Base-by-base conservation (phyloP, 2,797 vertebrate genomes). In the Thaleichthys pacificus region DNA sequence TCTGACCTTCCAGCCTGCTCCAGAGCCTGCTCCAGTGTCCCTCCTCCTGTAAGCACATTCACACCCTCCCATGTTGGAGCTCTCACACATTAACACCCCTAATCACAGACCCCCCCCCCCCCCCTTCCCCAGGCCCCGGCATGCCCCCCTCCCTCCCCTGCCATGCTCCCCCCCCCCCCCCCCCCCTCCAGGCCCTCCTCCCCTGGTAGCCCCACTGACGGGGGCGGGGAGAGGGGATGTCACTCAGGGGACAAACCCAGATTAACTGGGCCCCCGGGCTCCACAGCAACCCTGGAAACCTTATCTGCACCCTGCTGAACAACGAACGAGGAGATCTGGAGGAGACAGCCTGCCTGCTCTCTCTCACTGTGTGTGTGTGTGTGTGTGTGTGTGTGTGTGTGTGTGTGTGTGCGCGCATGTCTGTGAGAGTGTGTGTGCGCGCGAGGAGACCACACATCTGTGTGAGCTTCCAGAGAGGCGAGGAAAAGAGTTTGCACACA, bases 251-350 rank as follows among this genome's bases (percentile, higher is more conserved):
- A 81, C 77, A 82, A 80, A 81, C 0, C 60, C 72, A 85, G 85
- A 88, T 88, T 80, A 90, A 86, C 72, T 78, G 72, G 66, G 84
- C 49, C 35, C 71, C 66, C 42, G 63, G 68, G 68, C 68, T 80
- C 72, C 74, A 32, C 28, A 85, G 77, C 71, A 80, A 79, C 84
- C 77, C 78, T 85, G 75, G 72, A 84, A 80, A 72, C 69, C 60
- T 78, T 56, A 72, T 74, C 56, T 47, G 72, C 67, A 71, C 69
- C 66, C 15, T 67, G 57, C 68, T 74, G 66, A 76, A 80, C 70
- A 77, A 64, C 47, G 82, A 81, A 80, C 71, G 66, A 47, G 9
- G 35, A 69, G 56, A 74, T 72, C 15, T 74, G 15, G 30, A 56
- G 54, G n/a, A 24, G 19, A 60, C 15, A 54, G 51, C 2, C n/a